A percentile compares a stretch with the other conserved stretches of the same genome.
Conservation (phyloP, 1,140 invertebrate genomes). For the Adoxophyes honmai region DNA sequence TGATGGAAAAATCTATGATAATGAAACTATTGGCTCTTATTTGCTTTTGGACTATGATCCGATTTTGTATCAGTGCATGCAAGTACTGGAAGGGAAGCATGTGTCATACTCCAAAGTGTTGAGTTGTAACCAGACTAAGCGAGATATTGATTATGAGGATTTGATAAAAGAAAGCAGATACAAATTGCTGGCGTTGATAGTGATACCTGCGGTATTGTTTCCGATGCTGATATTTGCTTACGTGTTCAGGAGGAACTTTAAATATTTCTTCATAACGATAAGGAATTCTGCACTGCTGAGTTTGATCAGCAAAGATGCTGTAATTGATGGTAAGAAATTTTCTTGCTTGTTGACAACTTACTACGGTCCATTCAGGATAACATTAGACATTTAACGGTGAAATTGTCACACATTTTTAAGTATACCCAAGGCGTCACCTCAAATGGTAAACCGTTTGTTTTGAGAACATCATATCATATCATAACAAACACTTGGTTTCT, state of each 20-base stretch:
- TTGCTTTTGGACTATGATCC: constrained; percentile 49
- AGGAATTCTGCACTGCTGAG: constrained; percentile 72
- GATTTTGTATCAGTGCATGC: constrained; percentile 44
- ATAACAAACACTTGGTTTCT: no score
- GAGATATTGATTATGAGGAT: constrained; percentile 28
- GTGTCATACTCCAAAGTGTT: constrained; percentile 32
- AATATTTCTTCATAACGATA: constrained; percentile 78
- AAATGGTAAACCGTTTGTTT: no score
- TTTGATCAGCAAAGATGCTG: constrained; percentile 55
- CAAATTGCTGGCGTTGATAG: constrained; percentile 32
- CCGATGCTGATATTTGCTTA: constrained; percentile 45
- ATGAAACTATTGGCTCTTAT: constrained; percentile 27
- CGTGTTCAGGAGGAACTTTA: constrained; percentile 72
- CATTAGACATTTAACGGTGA: no score
- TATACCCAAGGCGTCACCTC: no score
- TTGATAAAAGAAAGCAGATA: constrained; percentile 21
- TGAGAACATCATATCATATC: no score
- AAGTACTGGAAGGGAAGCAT: constrained; percentile 26
- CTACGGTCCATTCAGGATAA: no score
- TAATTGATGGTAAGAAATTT: constrained; percentile 45
- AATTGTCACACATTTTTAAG: no score
- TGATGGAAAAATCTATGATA: not conserved
- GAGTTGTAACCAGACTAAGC: constrained; percentile 29
- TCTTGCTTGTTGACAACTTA: no score
- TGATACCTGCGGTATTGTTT: constrained; percentile 40